Evolutionary conservation across 2,797 vertebrate genomes (phyloP).

Genomic region (Zalophus californianus): DNA sequence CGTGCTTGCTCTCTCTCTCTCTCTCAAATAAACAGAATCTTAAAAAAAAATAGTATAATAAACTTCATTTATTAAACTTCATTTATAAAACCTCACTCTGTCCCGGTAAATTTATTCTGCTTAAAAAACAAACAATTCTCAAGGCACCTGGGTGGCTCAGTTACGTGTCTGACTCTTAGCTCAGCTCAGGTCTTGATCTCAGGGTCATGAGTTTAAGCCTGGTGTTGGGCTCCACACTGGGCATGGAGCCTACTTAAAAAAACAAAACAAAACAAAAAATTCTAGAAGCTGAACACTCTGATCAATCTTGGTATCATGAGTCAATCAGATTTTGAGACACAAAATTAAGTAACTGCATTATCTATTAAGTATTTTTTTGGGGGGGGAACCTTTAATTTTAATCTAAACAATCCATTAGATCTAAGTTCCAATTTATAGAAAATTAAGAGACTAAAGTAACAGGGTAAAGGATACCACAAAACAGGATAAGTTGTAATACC

Average conservation of each 20-base stretch:
- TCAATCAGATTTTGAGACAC: neutral
- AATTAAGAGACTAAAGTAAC: conserved; percentile 28
- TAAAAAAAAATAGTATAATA: too few species aligned
- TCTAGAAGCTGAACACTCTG: conserved; percentile 1
- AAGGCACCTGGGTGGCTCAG: neutral
- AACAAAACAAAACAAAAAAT: neutral
- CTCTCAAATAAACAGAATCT: too few species aligned
- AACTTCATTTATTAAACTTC: neutral
- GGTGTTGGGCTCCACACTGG: neutral
- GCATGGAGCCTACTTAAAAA: neutral
- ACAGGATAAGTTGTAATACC: neutral
- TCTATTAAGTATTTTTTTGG: neutral
- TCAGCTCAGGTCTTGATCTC: neutral
- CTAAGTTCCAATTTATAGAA: neutral
- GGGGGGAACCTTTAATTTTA: neutral
- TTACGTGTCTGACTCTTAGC: neutral
- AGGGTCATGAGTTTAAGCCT: neutral
- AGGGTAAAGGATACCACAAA: neutral
- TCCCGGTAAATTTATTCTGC: neutral
- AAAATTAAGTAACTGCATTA: neutral
- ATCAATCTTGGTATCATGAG: neutral
- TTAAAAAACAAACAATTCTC: neutral
- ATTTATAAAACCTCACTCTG: neutral
- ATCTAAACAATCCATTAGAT: conserved; percentile 27
- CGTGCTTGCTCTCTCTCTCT: too few species aligned